Base-by-base conservation (phyloP, 2,797 vertebrate genomes). In the Alauda arvensis region DNA sequence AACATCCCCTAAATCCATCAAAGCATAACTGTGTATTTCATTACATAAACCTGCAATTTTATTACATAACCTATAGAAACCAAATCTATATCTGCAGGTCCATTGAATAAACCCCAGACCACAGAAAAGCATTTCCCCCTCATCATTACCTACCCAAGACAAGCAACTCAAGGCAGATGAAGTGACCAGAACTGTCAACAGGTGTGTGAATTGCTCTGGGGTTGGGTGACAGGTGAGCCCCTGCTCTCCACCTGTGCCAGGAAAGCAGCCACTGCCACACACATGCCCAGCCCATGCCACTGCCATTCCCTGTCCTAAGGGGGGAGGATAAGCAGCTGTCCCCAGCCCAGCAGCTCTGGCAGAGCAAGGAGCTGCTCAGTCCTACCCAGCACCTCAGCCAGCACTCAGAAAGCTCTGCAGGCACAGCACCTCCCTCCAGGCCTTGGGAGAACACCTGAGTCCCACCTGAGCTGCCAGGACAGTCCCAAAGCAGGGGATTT, bases 41-140 rank as follows among this genome's bases (percentile, higher is more conserved):
- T 89, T 77, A 91, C 67, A 48, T 76, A 79, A 89, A 75, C 34
- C 91, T 79, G 61, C 89, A 66, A 78, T 75, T 95, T 92, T 77
- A 90, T 91, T 87, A 81, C 65, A 45, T 74, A 91, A 94, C 45
- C 76, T 53, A 65, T 8, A 65, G 34, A 63, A 84, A 59, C 17
- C 69, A 79, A 80, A 80, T 34, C 52, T 52, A 14, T 19, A 57
- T 57, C 76, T 65, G 56, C 91, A 72, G 68, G 56, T 95, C 85
- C 39, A 74, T 46, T 83, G 87, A 72, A 52, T 57, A 91, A 95
- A 93, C 68, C 83, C 78, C 80, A 89, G 91, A 57, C 33, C 52
- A 61, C 29, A 31, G 0, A 0, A 39, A 10, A 88, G 65, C 49
- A 9, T 51, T 68, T 66, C 25, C 23, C 24, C 29, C 33, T 69